Conservation (phyloP, 2,797 vertebrate species). For the Odontamblyopus rebecca region DNA sequence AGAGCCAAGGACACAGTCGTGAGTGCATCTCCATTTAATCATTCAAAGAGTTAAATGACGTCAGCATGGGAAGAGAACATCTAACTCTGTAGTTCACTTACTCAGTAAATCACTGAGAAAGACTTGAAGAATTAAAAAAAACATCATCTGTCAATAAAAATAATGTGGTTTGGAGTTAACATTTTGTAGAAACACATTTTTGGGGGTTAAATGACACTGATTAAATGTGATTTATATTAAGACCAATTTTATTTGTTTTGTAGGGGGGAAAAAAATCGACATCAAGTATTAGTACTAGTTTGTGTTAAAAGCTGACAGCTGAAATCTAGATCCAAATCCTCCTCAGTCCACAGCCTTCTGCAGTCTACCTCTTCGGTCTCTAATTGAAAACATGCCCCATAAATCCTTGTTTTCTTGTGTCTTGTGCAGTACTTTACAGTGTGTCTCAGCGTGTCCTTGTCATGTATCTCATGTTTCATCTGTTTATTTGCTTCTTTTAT, state of each 20-base stretch:
- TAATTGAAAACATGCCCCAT: slow-evolving; percentile 25
- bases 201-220: no score
- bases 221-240: no score
- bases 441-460: slow-evolving; percentile 18
- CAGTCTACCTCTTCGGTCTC: slow-evolving; percentile 15
- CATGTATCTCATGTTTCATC: slow-evolving; percentile 14
- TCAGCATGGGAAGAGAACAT: background rate
- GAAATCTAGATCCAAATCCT: background rate
- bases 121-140: no score
- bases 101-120: no score
- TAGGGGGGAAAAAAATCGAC: no score
- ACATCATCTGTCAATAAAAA: no score
- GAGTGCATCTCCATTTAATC: background rate
- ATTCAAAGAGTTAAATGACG: slow-evolving; percentile 6
- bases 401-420: slow-evolving; percentile 29
- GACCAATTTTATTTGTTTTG: no score
- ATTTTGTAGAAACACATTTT: no score
- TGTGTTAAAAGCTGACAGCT: no score
- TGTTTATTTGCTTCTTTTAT: slow-evolving; percentile 16
- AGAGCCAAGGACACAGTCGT: slow-evolving; percentile 28
- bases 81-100: background rate
- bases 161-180: no score
- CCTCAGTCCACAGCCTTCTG: slow-evolving; percentile 17
- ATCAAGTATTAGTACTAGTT: no score
- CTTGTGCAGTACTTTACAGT: slow-evolving; percentile 12